Conservation (phyloP, 2,113 vertebrate genomes). For the Tachysurus fulvidraco region DNA sequence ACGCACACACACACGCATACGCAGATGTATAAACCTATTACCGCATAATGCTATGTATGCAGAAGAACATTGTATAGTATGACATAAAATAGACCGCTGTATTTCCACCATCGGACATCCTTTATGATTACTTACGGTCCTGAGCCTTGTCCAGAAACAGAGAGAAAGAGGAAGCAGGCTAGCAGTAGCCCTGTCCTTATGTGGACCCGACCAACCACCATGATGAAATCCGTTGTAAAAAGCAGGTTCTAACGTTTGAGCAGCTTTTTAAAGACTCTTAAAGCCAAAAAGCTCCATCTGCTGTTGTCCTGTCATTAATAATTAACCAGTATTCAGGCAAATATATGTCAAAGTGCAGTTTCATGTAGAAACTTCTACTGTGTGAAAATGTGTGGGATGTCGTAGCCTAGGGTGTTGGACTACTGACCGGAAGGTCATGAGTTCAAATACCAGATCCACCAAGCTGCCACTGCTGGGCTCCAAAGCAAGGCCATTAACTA, state of each 20-base stretch:
- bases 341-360: background rate
- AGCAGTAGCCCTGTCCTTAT: conserved; percentile 54
- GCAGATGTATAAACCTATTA: background rate
- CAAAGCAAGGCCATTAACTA: too few species aligned
- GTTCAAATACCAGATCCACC: too few species aligned
- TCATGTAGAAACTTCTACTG: background rate
- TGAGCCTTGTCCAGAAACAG: conserved; percentile 20
- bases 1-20: background rate
- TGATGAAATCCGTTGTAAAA: conserved; percentile 42
- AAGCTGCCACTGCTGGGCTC: too few species aligned
- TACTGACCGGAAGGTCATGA: too few species aligned
- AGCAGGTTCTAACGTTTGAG: background rate
- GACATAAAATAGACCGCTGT: background rate
- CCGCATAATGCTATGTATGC: background rate
- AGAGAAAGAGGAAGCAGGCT: conserved; percentile 53
- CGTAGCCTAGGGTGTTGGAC: too few species aligned
- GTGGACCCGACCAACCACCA: conserved; percentile 55
- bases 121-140: conserved; percentile 62
- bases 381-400: background rate
- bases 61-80: background rate
- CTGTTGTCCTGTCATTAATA: background rate
- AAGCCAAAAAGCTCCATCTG: background rate
- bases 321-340: conserved; percentile 24
- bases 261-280: conserved; percentile 1
- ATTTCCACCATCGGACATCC: background rate